Base-by-base conservation (phyloP, 1,140 invertebrate species). In the Potamilus streckersoni region DNA sequence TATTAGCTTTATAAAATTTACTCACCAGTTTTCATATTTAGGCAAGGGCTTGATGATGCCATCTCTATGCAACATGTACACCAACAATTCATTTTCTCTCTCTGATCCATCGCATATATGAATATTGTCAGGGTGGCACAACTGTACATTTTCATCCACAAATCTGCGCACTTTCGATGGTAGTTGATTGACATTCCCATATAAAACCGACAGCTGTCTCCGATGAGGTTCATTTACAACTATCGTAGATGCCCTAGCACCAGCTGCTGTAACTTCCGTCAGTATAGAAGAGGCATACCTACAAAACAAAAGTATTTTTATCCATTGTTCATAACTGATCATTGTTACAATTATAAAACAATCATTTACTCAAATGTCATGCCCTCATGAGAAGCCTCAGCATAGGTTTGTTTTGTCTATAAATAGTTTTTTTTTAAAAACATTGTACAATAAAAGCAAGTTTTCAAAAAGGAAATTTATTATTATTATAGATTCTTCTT, bases 11-110 rank as follows among this genome's bases (percentile, higher is more conserved):
- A 17, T 60, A 17, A 60, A 61, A 20, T 17, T 14, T 69, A 90
- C 92, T 92, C 86, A 97, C 95, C 96, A 98, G 89, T 99, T 98
- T 65, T 98, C 92, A 88, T 98, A 97, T 92, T 99, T 98, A 6
- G 94, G 93, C 19, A 88, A 76, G 80, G 78, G 84, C 64, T 93
- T 92, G 67, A 99, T 93, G 23, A 95, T 95, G 49, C 95, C 95
- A 80, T 90, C 85, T 70, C 86, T 85, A 70, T 88, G 79, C 80
- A 92, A 83, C 58, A 85, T 75, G 69, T 89, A 85, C 4, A 85
- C 38, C 67, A 98, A 86, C 62, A 94, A 90, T 16, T 91, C 90
- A 79, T 95, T 95, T 88, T 99, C 97, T 2, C 90, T 88, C 15
- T 96, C 94, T 19, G 94, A 95, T 56, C 97, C 97, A 91, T 98